Percentiles rank a stretch among this genome's conserved stretches.
Conservation (phyloP, 2,888 invertebrate genomes). For the Quadriops clusia region DNA sequence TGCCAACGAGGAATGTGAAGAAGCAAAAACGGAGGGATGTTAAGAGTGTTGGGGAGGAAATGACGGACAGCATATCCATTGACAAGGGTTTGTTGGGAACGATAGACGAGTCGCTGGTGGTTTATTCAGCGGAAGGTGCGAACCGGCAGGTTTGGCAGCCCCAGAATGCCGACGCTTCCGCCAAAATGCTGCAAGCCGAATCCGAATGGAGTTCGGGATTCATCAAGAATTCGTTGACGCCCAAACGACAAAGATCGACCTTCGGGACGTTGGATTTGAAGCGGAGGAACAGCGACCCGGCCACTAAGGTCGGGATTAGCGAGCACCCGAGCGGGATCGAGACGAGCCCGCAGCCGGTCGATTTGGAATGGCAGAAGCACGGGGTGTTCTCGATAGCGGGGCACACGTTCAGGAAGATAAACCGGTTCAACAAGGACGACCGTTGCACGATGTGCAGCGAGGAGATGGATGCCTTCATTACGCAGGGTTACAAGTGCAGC, state of each 20-base stretch:
- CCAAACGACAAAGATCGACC: conserved; percentile 35
- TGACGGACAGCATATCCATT: conserved; percentile 29
- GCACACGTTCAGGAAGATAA: conserved; percentile 65
- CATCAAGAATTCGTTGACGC: conserved; percentile 20
- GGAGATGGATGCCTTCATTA: conserved; percentile 69
- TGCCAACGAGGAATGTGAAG: conserved; percentile 26
- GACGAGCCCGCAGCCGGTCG: conserved; percentile 40
- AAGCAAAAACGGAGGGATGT: conserved; percentile 28
- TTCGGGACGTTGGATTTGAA: conserved; percentile 42
- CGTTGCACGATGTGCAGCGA: conserved; percentile 71
- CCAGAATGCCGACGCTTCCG: conserved; percentile 10
- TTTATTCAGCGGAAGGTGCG: conserved; percentile 19
- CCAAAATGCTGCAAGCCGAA: conserved; percentile 15
- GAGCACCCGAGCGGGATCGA: conserved; percentile 36
- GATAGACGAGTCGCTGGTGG: conserved; percentile 30
- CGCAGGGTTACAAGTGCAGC: conserved; percentile 67
- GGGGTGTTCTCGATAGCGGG: conserved; percentile 60
- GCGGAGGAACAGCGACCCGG: conserved; percentile 64
- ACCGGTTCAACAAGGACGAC: conserved; percentile 68
- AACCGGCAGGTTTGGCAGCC: conserved; percentile 8
- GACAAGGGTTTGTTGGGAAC: conserved; percentile 31
- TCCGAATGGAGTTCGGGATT: conserved; percentile 20
- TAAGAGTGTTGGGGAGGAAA: conserved; percentile 41
- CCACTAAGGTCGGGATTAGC: conserved; percentile 37
- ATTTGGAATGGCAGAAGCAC: conserved; percentile 49